Evolutionary conservation across 2,888 invertebrate species (phyloP).

Genomic region (Phlogophora meticulosa): DNA sequence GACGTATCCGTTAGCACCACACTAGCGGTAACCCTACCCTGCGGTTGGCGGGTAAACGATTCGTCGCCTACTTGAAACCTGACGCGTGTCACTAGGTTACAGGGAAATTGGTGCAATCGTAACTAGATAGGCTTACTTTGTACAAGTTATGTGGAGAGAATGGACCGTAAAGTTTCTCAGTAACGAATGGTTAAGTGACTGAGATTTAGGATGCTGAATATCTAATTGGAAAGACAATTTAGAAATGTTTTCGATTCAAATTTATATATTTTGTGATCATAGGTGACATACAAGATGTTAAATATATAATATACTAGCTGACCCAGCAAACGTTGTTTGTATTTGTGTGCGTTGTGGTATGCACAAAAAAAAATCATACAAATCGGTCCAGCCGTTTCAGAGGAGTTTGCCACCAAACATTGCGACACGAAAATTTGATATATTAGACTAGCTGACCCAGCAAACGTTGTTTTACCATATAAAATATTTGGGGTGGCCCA

Average conservation of each 20-base stretch:
- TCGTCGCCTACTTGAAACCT: slow-evolving; percentile 79
- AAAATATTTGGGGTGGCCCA: too few relatives aligned
- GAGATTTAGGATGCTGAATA: slow-evolving; percentile 47
- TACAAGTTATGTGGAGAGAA: slow-evolving; percentile 47
- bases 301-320: too few relatives aligned
- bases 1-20: slow-evolving; percentile 19
- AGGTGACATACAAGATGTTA: too few relatives aligned
- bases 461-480: too few relatives aligned
- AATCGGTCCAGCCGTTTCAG: too few relatives aligned
- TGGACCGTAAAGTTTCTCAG: slow-evolving; percentile 24
- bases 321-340: too few relatives aligned
- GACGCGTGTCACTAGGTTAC: slow-evolving; percentile 80
- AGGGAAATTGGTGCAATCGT: slow-evolving; percentile 65
- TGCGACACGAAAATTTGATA: too few relatives aligned
- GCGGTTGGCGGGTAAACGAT: slow-evolving; percentile 75
- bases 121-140: slow-evolving; percentile 51
- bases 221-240: slow-evolving; percentile 39
- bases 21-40: slow-evolving; percentile 70
- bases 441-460: too few relatives aligned
- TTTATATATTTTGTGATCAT: too few relatives aligned
- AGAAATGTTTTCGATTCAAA: slow-evolving; percentile 37
- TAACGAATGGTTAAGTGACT: slow-evolving; percentile 48
- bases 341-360: too few relatives aligned
- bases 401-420: too few relatives aligned
- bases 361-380: too few relatives aligned